Evolutionary conservation across 1,140 invertebrate species (phyloP), one percentile per base, ranked within the genome.

Genomic region (Lithobius niger): DNA sequence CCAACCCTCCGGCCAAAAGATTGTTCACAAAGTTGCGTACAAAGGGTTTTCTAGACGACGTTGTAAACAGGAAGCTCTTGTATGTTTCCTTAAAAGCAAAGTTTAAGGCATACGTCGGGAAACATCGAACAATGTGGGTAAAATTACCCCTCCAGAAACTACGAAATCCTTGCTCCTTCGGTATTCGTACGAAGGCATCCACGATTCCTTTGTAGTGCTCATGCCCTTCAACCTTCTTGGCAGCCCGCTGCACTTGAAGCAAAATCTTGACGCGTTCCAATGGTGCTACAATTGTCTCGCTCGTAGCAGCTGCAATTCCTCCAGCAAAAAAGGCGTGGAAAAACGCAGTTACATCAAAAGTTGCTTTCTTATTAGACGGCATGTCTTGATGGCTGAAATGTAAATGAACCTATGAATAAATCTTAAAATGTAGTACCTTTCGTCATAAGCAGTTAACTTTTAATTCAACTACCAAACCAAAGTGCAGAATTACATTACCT

Each of bases 121-220:
- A 94, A 74, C 93, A 94, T 70, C 87, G 74, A 71, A 90, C 83
- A 60, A 89, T 85, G 72, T 94, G 95, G 66, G 88, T 88, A 64
- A 93, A 70, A 75, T 97, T 97, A 70, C 92, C 92, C 75, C 92
- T 80, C 91, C 92, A 97, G 76, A 84, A 92, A 62, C 87, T 84
- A 18, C 82, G 55, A 57, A 86, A 71, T 60, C 89, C 89, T 74
- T 90, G 87, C 74, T 90, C 87, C 69, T 79, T 83, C 62, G 86
- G 84, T 73, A 91, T 88, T 70, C 88, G 82, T 62, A 87, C 74
- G 71, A 91, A 85, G 64, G 81, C 82, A 73, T 92, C 88, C 61
- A 90, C 66, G 68, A 89, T 85, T 66, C 87, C 86, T 76, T 87
- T 88, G 73, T 89, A 90, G 62, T 79, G 82, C 64, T 85, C 70